Base-by-base conservation (phyloP, 2,797 vertebrate genomes). In the Antrozous pallidus region DNA sequence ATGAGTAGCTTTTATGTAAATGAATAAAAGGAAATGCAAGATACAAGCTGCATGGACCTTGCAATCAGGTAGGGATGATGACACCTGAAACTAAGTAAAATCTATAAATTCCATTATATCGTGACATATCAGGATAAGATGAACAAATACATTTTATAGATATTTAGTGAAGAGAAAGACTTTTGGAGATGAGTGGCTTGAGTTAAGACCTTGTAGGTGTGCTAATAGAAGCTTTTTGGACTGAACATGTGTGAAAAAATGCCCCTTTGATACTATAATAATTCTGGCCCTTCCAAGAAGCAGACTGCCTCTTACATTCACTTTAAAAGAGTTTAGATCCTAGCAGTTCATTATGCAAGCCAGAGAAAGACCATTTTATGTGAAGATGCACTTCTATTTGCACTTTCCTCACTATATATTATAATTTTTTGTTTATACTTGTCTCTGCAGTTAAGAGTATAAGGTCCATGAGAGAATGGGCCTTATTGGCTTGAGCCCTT, bases 311-410 rank as follows among this genome's bases (percentile, higher is more conserved):
- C 28, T 79, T 91, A 75, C 73, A 89, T 93, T 92, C 74, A n/a
- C 58, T 71, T 94, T 94, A 40, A 96, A 73, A 92, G 73, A 97
- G 14, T 73, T 65, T 51, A 75, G 45, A 70, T 82, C 22, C 33
- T 82, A 45, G 20, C 8, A n/a, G 40, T 70, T 65, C 67, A 33
- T 83, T 91, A 51, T 73, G 24, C 28, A 91, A 90, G 71, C 54
- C 69, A 73, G 70, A 58, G 33, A 74, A 93, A 89, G 80, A 26
- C 51, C 20, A 65, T 75, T 92, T 94, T 80, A 45, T 79, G 36
- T 95, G 42, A 80, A 83, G 26, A 80, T 80, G 18, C 8, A 88
- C 20, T 73, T 89, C 47, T 47, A 75, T n/a, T 45, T 90, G 36
- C 1, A 58, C 26, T 83, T 84, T 49, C 31, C 18, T 90, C 28